Percentiles rank a stretch among this genome's conserved stretches.
These are phyloP conservation scores for Pteropus rufus DNA, from an alignment of 2,797 vertebrate species.

Conservation along the genomic window DNA sequence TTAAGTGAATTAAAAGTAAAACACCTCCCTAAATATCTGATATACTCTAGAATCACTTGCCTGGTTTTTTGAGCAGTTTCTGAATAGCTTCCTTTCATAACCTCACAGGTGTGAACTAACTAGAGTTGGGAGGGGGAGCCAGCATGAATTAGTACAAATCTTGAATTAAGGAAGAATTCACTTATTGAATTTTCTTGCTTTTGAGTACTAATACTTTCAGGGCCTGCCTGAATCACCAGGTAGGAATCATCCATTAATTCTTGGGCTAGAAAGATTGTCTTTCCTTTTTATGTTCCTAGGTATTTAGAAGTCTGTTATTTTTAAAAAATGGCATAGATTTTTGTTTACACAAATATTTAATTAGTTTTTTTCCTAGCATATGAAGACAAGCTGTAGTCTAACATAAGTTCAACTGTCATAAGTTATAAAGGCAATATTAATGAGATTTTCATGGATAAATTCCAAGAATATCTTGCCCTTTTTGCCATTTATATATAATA, in stretches of 20 bases:
- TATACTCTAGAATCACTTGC: neutral
- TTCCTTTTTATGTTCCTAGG: neutral
- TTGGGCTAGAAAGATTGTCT: neutral
- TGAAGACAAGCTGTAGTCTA: neutral
- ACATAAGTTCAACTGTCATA: neutral
- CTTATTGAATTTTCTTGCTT: neutral
- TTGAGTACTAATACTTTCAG: neutral
- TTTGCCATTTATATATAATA: neutral
- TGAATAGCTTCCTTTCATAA: neutral
- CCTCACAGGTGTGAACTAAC: neutral
- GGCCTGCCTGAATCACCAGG: neutral
- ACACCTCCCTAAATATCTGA: neutral
- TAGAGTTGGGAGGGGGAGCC: neutral
- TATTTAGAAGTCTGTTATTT: neutral
- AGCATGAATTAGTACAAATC: neutral
- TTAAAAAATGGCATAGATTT: neutral
- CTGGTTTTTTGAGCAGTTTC: neutral
- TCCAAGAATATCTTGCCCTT: neutral
- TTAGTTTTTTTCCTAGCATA: neutral
- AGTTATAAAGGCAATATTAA: neutral
- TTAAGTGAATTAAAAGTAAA: neutral
- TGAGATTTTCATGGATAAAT: neutral
- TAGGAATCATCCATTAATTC: neutral
- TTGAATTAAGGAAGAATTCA: neutral
- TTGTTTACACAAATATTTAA: neutral